Conservation (phyloP, 2,888 invertebrate species). For the Drosophila niveifrons region DNA sequence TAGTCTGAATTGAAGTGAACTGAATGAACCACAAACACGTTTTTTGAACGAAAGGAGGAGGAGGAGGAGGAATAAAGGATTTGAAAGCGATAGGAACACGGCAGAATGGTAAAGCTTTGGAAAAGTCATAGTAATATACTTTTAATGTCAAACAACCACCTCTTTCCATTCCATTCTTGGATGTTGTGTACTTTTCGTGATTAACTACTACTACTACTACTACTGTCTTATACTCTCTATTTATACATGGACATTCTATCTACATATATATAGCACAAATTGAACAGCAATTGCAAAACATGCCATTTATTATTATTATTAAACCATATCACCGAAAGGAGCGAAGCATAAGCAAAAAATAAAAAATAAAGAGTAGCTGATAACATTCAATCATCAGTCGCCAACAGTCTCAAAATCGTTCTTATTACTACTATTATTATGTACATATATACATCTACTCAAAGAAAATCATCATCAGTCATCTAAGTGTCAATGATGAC, state of each 20-base stretch:
- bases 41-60: slow-evolving; percentile 10
- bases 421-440: slow-evolving; percentile 2
- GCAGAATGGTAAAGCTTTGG: slow-evolving; percentile 73
- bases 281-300: slow-evolving; percentile 47
- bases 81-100: slow-evolving; percentile 23
- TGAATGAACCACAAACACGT: slow-evolving; percentile 35
- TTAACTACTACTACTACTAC: slow-evolving; percentile 66
- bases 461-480: slow-evolving; percentile 34
- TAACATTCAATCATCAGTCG: slow-evolving; percentile 44
- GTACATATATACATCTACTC: slow-evolving; percentile 23
- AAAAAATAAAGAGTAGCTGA: slow-evolving; percentile 37
- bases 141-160: slow-evolving; percentile 43
- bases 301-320: slow-evolving; percentile 49
- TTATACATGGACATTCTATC: slow-evolving; percentile 60
- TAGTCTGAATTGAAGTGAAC: slow-evolving; percentile 41
- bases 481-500: slow-evolving; percentile 29
- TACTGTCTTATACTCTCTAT: slow-evolving; percentile 45
- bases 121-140: slow-evolving; percentile 59
- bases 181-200: slow-evolving; percentile 79
- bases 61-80: background rate
- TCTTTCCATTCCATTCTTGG: slow-evolving; percentile 63
- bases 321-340: slow-evolving; percentile 31
- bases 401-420: slow-evolving; percentile 30
- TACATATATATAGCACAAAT: slow-evolving; percentile 45
- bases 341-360: slow-evolving; percentile 21